A percentile compares a stretch with the other conserved stretches of the same genome.
Conservation (phyloP, 1,140 invertebrate species). For the Drosophila pseudoananassae region DNA sequence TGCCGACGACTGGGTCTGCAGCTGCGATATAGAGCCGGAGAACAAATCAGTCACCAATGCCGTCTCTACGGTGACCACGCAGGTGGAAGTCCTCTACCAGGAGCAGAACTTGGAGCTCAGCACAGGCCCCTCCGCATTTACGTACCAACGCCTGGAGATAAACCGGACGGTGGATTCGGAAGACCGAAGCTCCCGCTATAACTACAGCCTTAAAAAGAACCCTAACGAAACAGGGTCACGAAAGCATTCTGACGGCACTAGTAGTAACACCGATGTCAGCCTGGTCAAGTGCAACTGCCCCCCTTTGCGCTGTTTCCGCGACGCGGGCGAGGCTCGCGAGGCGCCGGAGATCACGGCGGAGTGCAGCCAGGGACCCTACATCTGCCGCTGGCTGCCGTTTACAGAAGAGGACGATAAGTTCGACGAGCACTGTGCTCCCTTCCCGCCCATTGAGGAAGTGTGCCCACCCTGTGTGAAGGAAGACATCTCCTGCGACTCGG, state of each 20-base stretch:
- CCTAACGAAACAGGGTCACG: no score
- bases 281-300: constrained; percentile 46
- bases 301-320: constrained; percentile 27
- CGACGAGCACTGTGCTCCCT: constrained; percentile 39
- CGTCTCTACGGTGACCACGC: not conserved
- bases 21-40: constrained; percentile 4
- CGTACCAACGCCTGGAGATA: no score
- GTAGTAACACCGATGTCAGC: not conserved
- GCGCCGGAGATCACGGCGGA: constrained; percentile 58
- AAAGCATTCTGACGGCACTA: constrained; percentile 13
- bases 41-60: not conserved
- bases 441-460: constrained; percentile 39
- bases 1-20: constrained; percentile 5
- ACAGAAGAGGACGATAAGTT: constrained; percentile 46
- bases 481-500: constrained; percentile 38
- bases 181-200: not conserved
- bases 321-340: constrained; percentile 6
- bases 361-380: constrained; percentile 69
- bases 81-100: constrained; percentile 51
- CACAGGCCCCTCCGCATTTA: not conserved
- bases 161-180: not conserved
- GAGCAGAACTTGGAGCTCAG: constrained; percentile 5
- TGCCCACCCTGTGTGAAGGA: constrained; percentile 41
- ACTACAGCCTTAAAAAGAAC: constrained; percentile 9
- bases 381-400: constrained; percentile 64